Conservation (phyloP, 2,797 vertebrate genomes). For the Mallotus villosus region DNA sequence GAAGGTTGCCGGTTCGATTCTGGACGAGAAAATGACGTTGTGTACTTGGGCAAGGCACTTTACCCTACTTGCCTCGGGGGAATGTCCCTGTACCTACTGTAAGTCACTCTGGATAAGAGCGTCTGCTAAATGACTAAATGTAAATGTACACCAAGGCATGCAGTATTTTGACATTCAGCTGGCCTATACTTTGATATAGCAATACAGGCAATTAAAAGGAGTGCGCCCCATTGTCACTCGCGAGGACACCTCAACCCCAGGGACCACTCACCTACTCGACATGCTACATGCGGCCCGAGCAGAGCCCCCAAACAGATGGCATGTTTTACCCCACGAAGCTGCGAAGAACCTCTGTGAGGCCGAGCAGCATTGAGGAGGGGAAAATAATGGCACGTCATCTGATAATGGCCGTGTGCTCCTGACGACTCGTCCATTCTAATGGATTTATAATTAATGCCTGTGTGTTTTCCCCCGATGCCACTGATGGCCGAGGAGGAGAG, state of each 20-base stretch:
- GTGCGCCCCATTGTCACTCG: constrained; percentile 15
- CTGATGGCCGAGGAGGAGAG: constrained; percentile 55
- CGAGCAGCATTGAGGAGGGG: constrained; percentile 45
- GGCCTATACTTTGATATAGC: neutral
- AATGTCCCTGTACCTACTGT: no score
- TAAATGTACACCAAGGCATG: no score
- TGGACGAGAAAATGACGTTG: no score
- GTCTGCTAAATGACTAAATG: no score
- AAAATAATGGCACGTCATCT: constrained; percentile 70
- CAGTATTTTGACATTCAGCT: neutral
- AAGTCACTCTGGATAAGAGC: no score
- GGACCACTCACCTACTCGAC: constrained; percentile 39
- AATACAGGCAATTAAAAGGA: neutral
- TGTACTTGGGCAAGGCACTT: no score
- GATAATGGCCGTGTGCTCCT: constrained; percentile 69
- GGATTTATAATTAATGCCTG: constrained; percentile 78
- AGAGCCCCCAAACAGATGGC: constrained; percentile 44
- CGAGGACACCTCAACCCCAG: constrained; percentile 36
- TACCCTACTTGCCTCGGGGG: no score
- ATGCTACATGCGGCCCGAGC: constrained; percentile 37
- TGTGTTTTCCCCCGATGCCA: constrained; percentile 61
- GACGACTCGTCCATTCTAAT: constrained; percentile 70
- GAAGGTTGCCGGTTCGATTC: no score
- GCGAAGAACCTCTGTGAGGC: constrained; percentile 46
- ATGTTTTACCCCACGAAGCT: constrained; percentile 58